Conservation (phyloP, 2,888 invertebrate species). For the Ennomos quercinarius region DNA sequence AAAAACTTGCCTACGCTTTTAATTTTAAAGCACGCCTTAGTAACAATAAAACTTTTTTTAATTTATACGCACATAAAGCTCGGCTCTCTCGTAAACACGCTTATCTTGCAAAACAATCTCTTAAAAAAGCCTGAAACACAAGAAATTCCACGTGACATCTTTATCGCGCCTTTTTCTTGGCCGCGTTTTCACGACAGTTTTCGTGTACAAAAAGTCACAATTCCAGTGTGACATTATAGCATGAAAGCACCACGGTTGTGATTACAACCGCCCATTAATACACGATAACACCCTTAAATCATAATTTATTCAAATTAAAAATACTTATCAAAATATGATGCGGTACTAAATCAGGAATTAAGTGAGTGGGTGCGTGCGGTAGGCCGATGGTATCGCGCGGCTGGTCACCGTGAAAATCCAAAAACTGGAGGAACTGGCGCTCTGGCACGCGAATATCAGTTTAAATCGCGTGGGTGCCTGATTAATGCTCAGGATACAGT, state of each 20-base stretch:
- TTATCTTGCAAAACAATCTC: slow-evolving; percentile 60
- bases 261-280: slow-evolving; percentile 73
- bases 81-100: slow-evolving; percentile 40
- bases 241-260: slow-evolving; percentile 67
- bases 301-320: slow-evolving; percentile 86
- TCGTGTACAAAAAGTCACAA: slow-evolving; percentile 46
- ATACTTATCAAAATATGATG: slow-evolving; percentile 85
- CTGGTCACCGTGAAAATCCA: slow-evolving; percentile 82
- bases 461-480: slow-evolving; percentile 52
- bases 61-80: slow-evolving; percentile 36
- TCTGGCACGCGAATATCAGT: slow-evolving; percentile 78
- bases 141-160: slow-evolving; percentile 73
- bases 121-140: slow-evolving; percentile 53
- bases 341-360: slow-evolving; percentile 83
- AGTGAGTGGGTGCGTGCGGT: slow-evolving; percentile 80
- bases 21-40: slow-evolving; percentile 34
- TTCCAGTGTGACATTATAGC: slow-evolving; percentile 53
- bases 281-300: slow-evolving; percentile 80
- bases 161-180: slow-evolving; percentile 60
- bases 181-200: slow-evolving; percentile 41
- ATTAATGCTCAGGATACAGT: slow-evolving; percentile 24
- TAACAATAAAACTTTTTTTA: slow-evolving; percentile 40
- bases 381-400: slow-evolving; percentile 71
- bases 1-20: slow-evolving; percentile 29
- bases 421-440: slow-evolving; percentile 56